Conservation (phyloP, 1,140 invertebrate genomes). For the Sinonovacula constricta region DNA sequence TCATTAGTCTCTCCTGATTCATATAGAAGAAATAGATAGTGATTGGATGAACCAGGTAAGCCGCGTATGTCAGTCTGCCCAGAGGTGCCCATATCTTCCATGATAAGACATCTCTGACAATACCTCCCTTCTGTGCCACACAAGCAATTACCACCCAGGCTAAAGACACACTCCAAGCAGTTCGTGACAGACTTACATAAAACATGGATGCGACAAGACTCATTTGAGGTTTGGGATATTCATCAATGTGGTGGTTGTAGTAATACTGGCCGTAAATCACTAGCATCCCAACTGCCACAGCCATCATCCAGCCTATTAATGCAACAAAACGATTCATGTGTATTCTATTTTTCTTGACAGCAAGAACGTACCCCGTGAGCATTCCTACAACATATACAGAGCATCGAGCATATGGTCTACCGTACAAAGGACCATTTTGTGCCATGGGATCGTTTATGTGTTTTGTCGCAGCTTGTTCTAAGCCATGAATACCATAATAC, state of each 20-base stretch:
- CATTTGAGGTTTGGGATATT: no score
- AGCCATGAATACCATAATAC: constrained; percentile 26
- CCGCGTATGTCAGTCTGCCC: constrained; percentile 91
- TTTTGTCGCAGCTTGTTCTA: constrained; percentile 16
- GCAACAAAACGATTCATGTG: neutral
- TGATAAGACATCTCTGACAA: constrained; percentile 86
- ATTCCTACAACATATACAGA: constrained; percentile 38
- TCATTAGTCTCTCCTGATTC: constrained; percentile 14
- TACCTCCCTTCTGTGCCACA: constrained; percentile 76
- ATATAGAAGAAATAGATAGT: constrained; percentile 61
- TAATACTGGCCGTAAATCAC: constrained; percentile 35
- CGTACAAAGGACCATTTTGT: constrained; percentile 21
- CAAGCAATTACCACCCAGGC: constrained; percentile 39
- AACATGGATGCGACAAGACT: constrained; percentile 12
- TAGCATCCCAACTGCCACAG: constrained; percentile 27
- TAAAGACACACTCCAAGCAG: constrained; percentile 16
- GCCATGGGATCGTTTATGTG: constrained; percentile 23
- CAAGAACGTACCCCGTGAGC: constrained; percentile 35
- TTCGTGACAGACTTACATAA: constrained; percentile 4
- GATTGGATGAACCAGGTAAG: constrained; percentile 89
- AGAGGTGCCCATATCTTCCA: constrained; percentile 89
- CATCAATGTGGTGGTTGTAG: constrained; percentile 40
- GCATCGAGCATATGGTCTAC: constrained; percentile 24
- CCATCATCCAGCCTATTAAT: constrained; percentile 12
- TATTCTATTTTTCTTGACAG: constrained; percentile 3